phyloP scores from a whole-genome alignment of 2,797 vertebrate genomes.

The Chromis chromis region DNA sequence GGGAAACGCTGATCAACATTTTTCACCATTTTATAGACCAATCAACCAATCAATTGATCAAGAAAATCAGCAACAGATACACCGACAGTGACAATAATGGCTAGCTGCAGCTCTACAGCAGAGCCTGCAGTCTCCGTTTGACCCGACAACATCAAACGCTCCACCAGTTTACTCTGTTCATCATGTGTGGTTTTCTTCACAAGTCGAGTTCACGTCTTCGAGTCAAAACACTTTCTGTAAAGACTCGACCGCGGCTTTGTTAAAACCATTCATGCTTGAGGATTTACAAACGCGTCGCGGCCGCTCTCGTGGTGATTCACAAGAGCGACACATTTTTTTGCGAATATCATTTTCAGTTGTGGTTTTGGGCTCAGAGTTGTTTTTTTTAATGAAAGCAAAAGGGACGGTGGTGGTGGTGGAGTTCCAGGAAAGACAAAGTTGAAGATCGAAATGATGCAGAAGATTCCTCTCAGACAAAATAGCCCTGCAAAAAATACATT shows the following conservation, averaged over 20 bases:
- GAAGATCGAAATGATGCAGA: conserved; percentile 8
- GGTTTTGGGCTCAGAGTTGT: neutral
- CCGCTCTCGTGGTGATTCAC: conserved; percentile 16
- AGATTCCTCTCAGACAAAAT: conserved; percentile 3
- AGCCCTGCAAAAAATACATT: neutral
- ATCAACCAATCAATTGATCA: no score
- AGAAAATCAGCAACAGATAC: no score
- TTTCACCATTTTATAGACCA: no score
- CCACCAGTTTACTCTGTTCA: conserved; percentile 26
- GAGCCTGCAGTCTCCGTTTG: conserved; percentile 7
- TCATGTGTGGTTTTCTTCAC: conserved; percentile 28
- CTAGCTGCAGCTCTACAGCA: no score
- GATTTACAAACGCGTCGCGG: conserved; percentile 24
- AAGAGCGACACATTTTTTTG: conserved; percentile 24
- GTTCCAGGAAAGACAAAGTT: conserved; percentile 3
- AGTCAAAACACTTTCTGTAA: conserved; percentile 48
- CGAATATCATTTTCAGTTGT: conserved; percentile 19
- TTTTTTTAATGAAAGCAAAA: neutral
- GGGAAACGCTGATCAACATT: no score
- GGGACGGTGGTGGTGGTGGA: neutral
- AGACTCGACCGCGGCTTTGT: conserved; percentile 28
- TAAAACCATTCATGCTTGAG: conserved; percentile 1
- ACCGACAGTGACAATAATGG: no score
- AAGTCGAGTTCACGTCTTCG: conserved; percentile 13
- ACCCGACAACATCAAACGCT: conserved; percentile 30